Base-by-base conservation (phyloP, 2,888 invertebrate genomes). In the Rutpela maculata region DNA sequence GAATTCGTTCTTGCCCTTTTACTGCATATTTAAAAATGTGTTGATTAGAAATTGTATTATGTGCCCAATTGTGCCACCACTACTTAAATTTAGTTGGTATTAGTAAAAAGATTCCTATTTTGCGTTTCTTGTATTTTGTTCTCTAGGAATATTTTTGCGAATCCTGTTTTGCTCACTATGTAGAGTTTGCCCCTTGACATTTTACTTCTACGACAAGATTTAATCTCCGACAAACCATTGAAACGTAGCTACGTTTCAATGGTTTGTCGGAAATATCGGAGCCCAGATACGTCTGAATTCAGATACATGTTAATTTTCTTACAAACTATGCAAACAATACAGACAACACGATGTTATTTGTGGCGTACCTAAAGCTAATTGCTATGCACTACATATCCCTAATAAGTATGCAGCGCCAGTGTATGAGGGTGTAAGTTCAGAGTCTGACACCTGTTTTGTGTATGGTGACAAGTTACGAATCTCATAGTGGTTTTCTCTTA, bases 381-480 rank as follows among this genome's bases (percentile, higher is more conserved):
- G 66, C 19, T 65, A 75, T 75, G 70, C 75, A n/a, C 12, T 55
- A 19, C 57, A 65, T 35, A 55, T n/a, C 5, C 59, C 65, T 70
- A 68, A 70, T 75, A 70, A 75, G 66, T 75, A 75, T 75, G 75
- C 75, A 18, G 59, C 18, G n/a, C 75, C 65, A 22, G 70, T 38
- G 65, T 22, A 75, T 75, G 70, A 55, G 69, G 75, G 75, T 70
- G 38, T 70, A 75, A 62, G 59, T 67, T 74, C 66, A 57, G 22
- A 67, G 75, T 50, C 70, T 75, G 75, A 57, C 75, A 75, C 75
- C 75, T 70, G 75, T 38, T 50, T 19, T 65, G 38, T 43, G 9
- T 65, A 22, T 65, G 12, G 43, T 43, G 65, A 43, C 65, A 43
- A 65, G 65, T 50, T 65, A 18, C 19, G 18, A 38, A 65, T 11